These are phyloP conservation scores for Echinarachnius parma DNA, from an alignment of 53 echinoderm and acorn worm genomes.

Conservation along the genomic window DNA sequence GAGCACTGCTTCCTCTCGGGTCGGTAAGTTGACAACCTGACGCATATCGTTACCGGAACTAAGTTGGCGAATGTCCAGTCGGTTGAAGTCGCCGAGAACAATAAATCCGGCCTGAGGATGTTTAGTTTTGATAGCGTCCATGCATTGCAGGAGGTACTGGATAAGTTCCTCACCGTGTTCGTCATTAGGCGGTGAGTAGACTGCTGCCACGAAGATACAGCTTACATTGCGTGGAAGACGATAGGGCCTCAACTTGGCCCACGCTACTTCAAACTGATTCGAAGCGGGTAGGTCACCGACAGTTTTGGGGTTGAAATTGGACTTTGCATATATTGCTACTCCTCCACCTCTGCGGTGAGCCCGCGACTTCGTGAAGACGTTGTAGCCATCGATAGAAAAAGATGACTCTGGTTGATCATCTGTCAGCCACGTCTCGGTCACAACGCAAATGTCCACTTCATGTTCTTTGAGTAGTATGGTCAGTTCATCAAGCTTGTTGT, in stretches of 20 bases:
- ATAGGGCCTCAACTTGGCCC: constrained; percentile 39
- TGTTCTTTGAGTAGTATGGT: neutral
- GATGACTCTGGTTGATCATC: constrained; percentile 20
- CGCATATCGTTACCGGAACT: constrained; percentile 12
- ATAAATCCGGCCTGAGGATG: constrained; percentile 35
- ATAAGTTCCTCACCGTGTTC: constrained; percentile 1
- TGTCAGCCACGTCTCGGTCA: constrained; percentile 50
- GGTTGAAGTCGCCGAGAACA: constrained; percentile 38
- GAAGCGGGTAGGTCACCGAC: constrained; percentile 25
- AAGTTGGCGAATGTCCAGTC: constrained; percentile 27
- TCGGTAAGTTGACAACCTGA: constrained; percentile 45
- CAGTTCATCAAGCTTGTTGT: constrained; percentile 26
- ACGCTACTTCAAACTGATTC: constrained; percentile 38
- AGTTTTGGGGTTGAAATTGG: neutral
- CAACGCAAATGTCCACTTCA: constrained; percentile 11
- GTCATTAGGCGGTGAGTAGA: constrained; percentile 31
- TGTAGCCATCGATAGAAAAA: constrained; percentile 35
- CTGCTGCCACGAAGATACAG: constrained; percentile 32
- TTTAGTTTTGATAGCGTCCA: constrained; percentile 37
- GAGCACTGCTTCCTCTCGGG: constrained; percentile 39
- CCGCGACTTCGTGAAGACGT: constrained; percentile 45
- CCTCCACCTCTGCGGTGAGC: constrained; percentile 46
- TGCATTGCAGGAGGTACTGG: constrained; percentile 20
- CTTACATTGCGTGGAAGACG: constrained; percentile 37
- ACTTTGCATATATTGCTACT: constrained; percentile 53